Evolutionary conservation across 2,113 vertebrate species (phyloP).

Genomic region (Pantherophis guttatus): DNA sequence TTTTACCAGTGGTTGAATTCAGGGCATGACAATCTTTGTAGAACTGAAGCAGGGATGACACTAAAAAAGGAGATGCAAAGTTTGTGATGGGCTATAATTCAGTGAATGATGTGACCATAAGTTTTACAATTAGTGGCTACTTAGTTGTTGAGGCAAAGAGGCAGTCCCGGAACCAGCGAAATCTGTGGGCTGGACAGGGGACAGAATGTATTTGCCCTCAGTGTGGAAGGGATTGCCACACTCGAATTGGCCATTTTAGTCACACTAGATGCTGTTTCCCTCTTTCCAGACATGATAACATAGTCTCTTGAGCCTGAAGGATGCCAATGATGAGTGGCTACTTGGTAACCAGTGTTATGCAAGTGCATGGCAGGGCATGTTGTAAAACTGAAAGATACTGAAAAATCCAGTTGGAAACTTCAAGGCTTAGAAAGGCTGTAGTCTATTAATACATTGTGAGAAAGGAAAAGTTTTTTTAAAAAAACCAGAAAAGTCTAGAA

Average conservation of each 20-base stretch:
- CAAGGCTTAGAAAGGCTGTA: background rate
- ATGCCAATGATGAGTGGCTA: background rate
- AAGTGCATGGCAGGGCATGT: background rate
- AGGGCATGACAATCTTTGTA: background rate
- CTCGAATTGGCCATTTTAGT: too few relatives aligned
- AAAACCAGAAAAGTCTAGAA: background rate
- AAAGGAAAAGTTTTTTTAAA: too few relatives aligned
- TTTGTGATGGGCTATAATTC: background rate
- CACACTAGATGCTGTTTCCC: too few relatives aligned
- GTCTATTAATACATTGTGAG: background rate
- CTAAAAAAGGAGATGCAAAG: background rate
- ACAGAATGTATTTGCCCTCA: too few relatives aligned
- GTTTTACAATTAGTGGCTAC: background rate
- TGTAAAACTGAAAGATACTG: background rate
- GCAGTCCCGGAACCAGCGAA: too few relatives aligned
- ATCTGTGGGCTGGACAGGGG: too few relatives aligned
- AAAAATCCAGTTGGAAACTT: background rate
- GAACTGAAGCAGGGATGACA: background rate
- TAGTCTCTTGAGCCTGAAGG: too few relatives aligned
- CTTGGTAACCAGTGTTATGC: background rate
- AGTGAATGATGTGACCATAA: background rate
- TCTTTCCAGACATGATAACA: too few relatives aligned
- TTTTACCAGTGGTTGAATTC: background rate
- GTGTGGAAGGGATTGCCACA: too few relatives aligned
- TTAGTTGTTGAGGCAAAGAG: background rate